Base-by-base conservation (phyloP, 2,797 vertebrate genomes). In the Neosalanx taihuensis region DNA sequence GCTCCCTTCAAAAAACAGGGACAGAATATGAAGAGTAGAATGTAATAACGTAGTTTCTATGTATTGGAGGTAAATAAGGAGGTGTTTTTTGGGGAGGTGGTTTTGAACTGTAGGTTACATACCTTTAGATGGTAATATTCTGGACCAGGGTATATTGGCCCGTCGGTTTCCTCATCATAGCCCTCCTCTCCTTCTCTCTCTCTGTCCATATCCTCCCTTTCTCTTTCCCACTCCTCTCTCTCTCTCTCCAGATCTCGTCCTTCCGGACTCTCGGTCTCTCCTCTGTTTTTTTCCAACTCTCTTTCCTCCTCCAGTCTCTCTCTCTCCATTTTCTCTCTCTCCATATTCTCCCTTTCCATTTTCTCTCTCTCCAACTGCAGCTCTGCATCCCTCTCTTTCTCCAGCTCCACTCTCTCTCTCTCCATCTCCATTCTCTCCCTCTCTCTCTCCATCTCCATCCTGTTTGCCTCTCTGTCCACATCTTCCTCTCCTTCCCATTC, bases 61-160 rank as follows among this genome's bases (percentile, higher is more conserved):
- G 41, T 12, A 46, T 13, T 12, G 13, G 41, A 46, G 7, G 3
- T 23, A 4, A 57, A 67, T 17, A 2, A 20, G 13, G 20, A 41
- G 3, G n/a, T 35, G 41, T 46, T 49, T 70, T 29, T 51, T 41
- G 62, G 17, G 66, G 4, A 29, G 7, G 1, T 53, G 64, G 10
- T 35, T 37, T 59, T 7, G 20, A 56, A 26, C n/a, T 5, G 20
- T 29, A 6, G 29, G 31, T 41, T 18, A 70, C 74, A 79, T 81
- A 93, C 93, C 90, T 93, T 94, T 0, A 92, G 80, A 64, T 84
- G 64, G 57, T 85, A 89, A 78, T 90, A 91, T 66, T 90, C 81
- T 59, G 83, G 78, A 46, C 87, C 87, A 0, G 86, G 86, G 71
- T 87, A 84, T 4, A 81, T 84, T 29, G 78, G 81, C 63, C 76